Base-by-base conservation (phyloP, 1,140 invertebrate genomes). In the Lepidotrigona ventralis region DNA sequence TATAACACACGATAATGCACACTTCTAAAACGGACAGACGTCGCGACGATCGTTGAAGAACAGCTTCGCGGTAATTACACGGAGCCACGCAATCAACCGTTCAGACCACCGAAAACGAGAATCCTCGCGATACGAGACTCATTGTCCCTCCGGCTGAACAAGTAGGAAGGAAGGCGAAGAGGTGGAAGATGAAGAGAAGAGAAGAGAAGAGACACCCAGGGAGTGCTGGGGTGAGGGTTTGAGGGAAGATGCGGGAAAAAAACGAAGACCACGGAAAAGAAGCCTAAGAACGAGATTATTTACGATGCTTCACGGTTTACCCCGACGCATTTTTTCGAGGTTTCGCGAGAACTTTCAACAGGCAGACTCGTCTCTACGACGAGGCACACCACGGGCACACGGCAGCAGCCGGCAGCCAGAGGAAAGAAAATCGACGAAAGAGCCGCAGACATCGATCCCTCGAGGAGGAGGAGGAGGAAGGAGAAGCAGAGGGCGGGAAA, bases 281-380 rank as follows among this genome's bases (percentile, higher is more conserved):
- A 74, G 26, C 60, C 60, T 58, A 23, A 46, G 39, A 39, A 54
- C 29, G 17, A 58, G 60, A 74, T 76, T 76, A 76, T 76, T 75
- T 81, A 81, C 72, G 71, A 58, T 39, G 53, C 51, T 68, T 76
- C 33, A 58, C 64, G 39, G 73, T 82, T 82, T 82, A 39, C 73
- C 73, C 29, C 73, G 73, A 23, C 26, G 64, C 39, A 64, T 77
- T 82, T 82, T n/a, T 82, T 82, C 80, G 63, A 58, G 73, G 73
- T 77, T 77, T 53, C 70, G 26, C 79, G 58, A 39, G 75, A 64
- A 77, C 39, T 26, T 64, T 81, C 71, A 26, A 73, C 54, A 11
- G 12, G 51, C 51, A 29, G 53, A 15, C 6, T 56, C 56, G 63
- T 74, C 70, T 70, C 77, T 71, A 33, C 64, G 83, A 51, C 56